phyloP scores from a whole-genome alignment of 64 coral and sea anemone genomes.

The Astreopora myriophthalma region DNA sequence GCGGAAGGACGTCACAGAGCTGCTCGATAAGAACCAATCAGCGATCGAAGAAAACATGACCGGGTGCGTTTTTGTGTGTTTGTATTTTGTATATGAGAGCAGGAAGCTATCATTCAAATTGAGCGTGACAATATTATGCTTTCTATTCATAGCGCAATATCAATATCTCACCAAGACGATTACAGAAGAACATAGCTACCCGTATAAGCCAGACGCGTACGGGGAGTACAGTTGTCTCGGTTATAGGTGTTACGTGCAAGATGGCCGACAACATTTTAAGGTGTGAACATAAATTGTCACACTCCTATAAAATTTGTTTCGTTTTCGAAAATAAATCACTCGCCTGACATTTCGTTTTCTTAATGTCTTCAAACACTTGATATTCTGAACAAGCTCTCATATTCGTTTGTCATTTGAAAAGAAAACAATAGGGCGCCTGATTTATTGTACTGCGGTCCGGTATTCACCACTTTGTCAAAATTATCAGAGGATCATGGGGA shows the following conservation, averaged over 20 bases:
- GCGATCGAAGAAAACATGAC: not conserved
- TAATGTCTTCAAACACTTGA: not conserved
- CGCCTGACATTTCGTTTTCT: not conserved
- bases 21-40: constrained; percentile 1
- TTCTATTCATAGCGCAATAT: constrained; percentile 11
- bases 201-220: not conserved
- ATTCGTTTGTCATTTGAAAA: not conserved
- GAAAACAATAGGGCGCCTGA: not conserved
- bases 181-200: not conserved
- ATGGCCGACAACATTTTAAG: not conserved
- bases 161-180: not conserved
- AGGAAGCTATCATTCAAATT: not conserved
- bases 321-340: not conserved
- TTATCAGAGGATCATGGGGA: not conserved
- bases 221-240: not conserved
- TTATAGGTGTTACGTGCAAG: not conserved
- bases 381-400: not conserved
- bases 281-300: not conserved
- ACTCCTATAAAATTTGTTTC: not conserved
- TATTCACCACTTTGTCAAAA: not conserved
- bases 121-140: not conserved
- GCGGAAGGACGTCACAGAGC: not conserved
- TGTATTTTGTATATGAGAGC: not conserved
- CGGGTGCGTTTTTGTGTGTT: not conserved
- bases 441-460: not conserved